Conservation (phyloP, 2,113 vertebrate species). For the Cavia porcellus region DNA sequence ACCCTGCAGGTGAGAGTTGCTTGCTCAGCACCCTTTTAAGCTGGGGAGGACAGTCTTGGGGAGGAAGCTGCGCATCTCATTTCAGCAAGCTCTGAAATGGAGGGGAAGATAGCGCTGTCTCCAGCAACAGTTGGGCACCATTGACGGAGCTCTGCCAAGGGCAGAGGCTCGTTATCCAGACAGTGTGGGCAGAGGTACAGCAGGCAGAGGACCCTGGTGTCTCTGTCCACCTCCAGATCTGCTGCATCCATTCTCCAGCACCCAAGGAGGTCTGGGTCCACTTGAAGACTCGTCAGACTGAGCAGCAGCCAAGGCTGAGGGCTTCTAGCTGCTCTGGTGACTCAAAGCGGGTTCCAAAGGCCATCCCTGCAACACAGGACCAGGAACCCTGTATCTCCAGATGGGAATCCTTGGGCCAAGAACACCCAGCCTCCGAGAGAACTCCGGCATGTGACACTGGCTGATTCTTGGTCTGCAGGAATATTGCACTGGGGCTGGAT, state of each 20-base stretch:
- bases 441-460: rapidly evolving
- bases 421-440: neutral
- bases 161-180: no score
- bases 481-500: neutral
- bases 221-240: neutral
- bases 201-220: neutral
- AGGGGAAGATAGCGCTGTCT: rapidly evolving
- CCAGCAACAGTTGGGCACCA: rapidly evolving
- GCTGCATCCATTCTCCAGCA: rapidly evolving
- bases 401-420: neutral
- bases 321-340: neutral
- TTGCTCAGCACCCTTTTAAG: neutral
- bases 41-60: neutral
- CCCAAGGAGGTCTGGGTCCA: neutral
- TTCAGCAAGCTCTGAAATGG: neutral
- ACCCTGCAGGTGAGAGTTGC: no score
- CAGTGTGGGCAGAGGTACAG: neutral
- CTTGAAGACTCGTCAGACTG: neutral
- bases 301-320: no score
- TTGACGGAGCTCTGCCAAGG: no score
- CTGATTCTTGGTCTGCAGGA: no score
- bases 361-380: neutral
- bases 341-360: neutral
- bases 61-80: rapidly evolving
- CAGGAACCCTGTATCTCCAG: rapidly evolving